Conservation (phyloP, 1,140 invertebrate species). For the Triops longicaudatus region DNA sequence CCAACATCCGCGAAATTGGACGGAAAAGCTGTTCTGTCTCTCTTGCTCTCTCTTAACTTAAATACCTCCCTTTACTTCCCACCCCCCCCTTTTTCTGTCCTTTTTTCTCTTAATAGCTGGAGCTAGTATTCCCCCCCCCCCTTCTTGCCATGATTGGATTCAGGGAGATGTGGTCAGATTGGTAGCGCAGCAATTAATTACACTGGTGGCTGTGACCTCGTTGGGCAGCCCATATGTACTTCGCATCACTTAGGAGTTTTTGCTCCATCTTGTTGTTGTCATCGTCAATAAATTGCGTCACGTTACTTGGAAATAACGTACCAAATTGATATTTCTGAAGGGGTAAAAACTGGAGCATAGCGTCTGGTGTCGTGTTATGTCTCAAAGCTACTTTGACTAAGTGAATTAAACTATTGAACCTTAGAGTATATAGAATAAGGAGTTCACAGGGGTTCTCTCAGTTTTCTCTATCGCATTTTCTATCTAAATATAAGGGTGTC, state of each 20-base stretch:
- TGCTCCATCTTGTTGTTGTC: not conserved
- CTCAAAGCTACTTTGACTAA: not conserved
- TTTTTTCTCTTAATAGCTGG: not conserved
- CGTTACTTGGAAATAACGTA: not conserved
- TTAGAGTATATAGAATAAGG: not conserved
- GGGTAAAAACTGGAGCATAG: not conserved
- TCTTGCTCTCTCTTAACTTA: not conserved
- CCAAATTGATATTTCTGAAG: not conserved
- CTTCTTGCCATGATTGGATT: constrained; percentile 7
- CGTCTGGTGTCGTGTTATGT: not conserved
- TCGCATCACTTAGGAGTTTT: not conserved
- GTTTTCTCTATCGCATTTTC: too few relatives aligned
- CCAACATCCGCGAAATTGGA: not conserved
- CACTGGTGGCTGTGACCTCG: not conserved
- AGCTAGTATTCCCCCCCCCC: not conserved
- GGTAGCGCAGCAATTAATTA: constrained; percentile 12
- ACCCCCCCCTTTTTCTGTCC: not conserved
- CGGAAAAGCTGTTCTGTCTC: not conserved
- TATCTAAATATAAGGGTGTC: too few relatives aligned
- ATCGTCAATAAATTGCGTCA: not conserved
- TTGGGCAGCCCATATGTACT: not conserved
- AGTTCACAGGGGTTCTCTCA: too few relatives aligned
- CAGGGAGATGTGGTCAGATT: constrained; percentile 5
- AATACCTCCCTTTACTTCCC: not conserved
- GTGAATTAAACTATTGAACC: not conserved